These are phyloP conservation scores for Eucidaris tribuloides DNA, from an alignment of 35 echinoderm and acorn worm genomes.

Conservation along the genomic window DNA sequence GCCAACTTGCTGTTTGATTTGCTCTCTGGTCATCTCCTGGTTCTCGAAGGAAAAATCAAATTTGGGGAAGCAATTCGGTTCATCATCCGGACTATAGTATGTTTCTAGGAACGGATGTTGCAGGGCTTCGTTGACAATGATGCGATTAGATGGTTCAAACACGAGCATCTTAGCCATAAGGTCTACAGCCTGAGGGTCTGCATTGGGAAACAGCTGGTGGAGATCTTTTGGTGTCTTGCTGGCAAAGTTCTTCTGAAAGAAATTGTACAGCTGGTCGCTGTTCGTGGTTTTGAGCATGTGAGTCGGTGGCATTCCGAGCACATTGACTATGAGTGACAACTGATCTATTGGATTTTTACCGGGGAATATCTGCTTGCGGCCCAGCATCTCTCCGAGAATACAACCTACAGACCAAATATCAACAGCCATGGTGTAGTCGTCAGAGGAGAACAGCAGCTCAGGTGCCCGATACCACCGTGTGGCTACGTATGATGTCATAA, in stretches of 20 bases:
- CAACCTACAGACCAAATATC: conserved; percentile 99
- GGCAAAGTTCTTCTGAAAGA: conserved; percentile 85
- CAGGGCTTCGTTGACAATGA: conserved; percentile 71
- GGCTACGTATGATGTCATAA: conserved; percentile 96
- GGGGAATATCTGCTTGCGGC: conserved; percentile 88
- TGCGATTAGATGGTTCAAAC: conserved; percentile 69
- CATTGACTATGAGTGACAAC: conserved; percentile 75
- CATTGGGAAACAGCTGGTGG: conserved; percentile 41
- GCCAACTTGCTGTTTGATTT: conserved; percentile 77
- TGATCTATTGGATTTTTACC: conserved; percentile 97
- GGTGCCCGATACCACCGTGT: conserved; percentile 98
- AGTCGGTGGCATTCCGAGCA: conserved; percentile 82
- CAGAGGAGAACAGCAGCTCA: conserved; percentile 76
- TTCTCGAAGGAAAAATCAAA: conserved; percentile 98
- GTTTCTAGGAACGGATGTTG: conserved; percentile 79
- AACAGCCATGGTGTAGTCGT: conserved; percentile 73
- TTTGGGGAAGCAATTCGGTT: conserved; percentile 75
- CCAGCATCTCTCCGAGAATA: conserved; percentile 95
- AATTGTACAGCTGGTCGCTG: conserved; percentile 88
- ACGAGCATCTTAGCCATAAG: conserved; percentile 86
- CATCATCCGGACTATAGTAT: conserved; percentile 88
- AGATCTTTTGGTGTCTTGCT: conserved; percentile 57
- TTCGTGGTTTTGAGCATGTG: conserved; percentile 61
- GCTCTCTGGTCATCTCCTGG: conserved; percentile 62
- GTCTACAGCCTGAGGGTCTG: conserved; percentile 51